Percentiles rank a stretch among this genome's conserved stretches.
Conservation (phyloP, 2,797 vertebrate species). For the Notolabrus celidotus region DNA sequence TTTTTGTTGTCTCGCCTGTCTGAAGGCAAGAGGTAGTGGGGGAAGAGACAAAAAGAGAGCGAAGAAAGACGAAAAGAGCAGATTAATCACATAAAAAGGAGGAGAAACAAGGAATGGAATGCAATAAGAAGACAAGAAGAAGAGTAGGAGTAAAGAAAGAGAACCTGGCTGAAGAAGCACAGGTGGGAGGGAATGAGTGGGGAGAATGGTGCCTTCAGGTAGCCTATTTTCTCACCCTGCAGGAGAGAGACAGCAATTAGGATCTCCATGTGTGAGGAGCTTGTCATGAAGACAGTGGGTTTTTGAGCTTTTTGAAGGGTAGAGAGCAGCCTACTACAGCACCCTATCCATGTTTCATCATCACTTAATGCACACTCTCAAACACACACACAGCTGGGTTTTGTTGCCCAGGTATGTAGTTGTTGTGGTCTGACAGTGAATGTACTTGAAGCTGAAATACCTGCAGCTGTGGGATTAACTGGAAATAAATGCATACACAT, state of each 20-base stretch:
- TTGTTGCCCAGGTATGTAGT: conserved; percentile 22
- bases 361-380: conserved; percentile 46
- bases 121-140: neutral
- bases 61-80: neutral
- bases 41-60: conserved; percentile 14
- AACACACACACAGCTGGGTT: conserved; percentile 22
- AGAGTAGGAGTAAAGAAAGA: neutral
- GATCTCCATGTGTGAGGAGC: conserved; percentile 28
- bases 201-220: conserved; percentile 67
- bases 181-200: conserved; percentile 47
- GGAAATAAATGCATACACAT: neutral
- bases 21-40: neutral
- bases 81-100: no score
- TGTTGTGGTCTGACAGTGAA: conserved; percentile 35
- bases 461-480: neutral
- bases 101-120: conserved; percentile 10
- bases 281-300: conserved; percentile 52
- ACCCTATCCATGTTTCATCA: conserved; percentile 59
- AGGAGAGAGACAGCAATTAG: conserved; percentile 75
- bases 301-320: conserved; percentile 39
- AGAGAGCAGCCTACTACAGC: conserved; percentile 40
- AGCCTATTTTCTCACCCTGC: conserved; percentile 73
- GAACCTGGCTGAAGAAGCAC: conserved; percentile 7
- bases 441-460: conserved; percentile 24
- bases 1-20: no score